These are phyloP conservation scores for Myotis vivesi DNA, from an alignment of 2,797 vertebrate genomes.

Conservation along the genomic window DNA sequence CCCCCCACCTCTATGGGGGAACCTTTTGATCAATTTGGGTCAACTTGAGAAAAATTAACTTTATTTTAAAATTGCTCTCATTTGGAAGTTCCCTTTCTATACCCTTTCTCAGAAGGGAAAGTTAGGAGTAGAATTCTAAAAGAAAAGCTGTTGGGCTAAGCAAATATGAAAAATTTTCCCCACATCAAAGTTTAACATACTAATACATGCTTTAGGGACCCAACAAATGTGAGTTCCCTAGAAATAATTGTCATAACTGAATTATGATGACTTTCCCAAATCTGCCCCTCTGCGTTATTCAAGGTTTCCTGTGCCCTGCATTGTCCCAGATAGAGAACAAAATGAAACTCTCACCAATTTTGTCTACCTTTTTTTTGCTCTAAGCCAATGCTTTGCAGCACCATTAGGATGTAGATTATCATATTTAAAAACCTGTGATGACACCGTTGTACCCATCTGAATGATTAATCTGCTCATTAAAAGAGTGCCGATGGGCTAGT, in stretches of 20 bases:
- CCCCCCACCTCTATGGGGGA: background rate
- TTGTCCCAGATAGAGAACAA: slow-evolving; percentile 79
- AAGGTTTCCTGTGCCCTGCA: slow-evolving; percentile 72
- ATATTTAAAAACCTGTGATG: slow-evolving; percentile 92
- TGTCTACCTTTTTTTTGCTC: slow-evolving; percentile 85
- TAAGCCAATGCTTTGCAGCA: slow-evolving; percentile 85
- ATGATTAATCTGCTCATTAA: slow-evolving; percentile 94
- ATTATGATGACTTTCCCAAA: slow-evolving; percentile 64
- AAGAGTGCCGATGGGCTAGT: slow-evolving; percentile 91
- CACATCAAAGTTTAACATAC: background rate
- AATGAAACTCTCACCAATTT: slow-evolving; percentile 83
- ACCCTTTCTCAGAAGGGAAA: slow-evolving; percentile 27
- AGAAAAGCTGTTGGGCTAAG: slow-evolving; percentile 68
- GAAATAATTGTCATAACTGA: slow-evolving; percentile 76
- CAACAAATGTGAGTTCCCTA: slow-evolving; percentile 59
- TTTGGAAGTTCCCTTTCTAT: slow-evolving; percentile 2
- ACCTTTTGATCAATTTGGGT: background rate
- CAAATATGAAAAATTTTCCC: slow-evolving; percentile 60
- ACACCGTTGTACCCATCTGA: slow-evolving; percentile 90
- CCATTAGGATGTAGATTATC: slow-evolving; percentile 89
- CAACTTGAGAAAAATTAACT: background rate
- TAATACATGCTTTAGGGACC: slow-evolving; percentile 67
- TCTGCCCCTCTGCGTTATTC: slow-evolving; percentile 64
- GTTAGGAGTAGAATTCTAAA: slow-evolving; percentile 33
- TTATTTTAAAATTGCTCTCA: slow-evolving; percentile 31